Evolutionary conservation across 2,797 vertebrate genomes (phyloP), one percentile per base, ranked within the genome.

Genomic region (Aulostomus chinensis): DNA sequence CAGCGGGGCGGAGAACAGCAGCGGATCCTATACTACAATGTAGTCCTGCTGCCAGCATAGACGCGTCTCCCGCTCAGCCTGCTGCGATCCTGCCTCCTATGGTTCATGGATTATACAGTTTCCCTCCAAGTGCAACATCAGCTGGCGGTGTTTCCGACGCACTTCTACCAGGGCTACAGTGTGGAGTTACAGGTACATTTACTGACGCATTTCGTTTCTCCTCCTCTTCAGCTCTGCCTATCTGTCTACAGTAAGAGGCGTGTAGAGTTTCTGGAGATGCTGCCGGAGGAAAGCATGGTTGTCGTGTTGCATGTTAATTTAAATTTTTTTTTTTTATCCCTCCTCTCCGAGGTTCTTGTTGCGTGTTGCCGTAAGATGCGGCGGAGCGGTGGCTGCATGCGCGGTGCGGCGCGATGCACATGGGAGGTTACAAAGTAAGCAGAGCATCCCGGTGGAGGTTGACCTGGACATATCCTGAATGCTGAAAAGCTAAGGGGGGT

Each of bases 121-220:
- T 91, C 88, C 47, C 84, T 92, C 60, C 85, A 91, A 83, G 86
- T 91, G 79, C 83, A 91, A 81, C 89, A 90, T 60, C 87, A 89
- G 61, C 80, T 91, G 76, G 74, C 84, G 65, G 78, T 89, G 59
- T 89, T 75, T 62, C 85, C 86, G 48, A 88, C 88, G 22, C 88
- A 90, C 83, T 70, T 87, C 57, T 85, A 68, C 21, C 81, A 86
- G 84, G 77, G 77, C 57, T 89, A 84, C 86, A 83, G 85, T 50
- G 81, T 90, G 75, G 88, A 92, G 87, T 90, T 91, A 88, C 90
- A 92, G 90, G 91, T 92, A 90, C 61, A 28, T 36, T 22, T 18
- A 13, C 22, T 20, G 4, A 16, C 35, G 14, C 9, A 11, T 15
- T 16, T 24, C 16, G 9, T 38, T 36, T n/a, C 15, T 1, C 21